These are phyloP conservation scores for Epizoanthus illoricatus DNA, from an alignment of 92 coral and sea anemone genomes.

Conservation along the genomic window DNA sequence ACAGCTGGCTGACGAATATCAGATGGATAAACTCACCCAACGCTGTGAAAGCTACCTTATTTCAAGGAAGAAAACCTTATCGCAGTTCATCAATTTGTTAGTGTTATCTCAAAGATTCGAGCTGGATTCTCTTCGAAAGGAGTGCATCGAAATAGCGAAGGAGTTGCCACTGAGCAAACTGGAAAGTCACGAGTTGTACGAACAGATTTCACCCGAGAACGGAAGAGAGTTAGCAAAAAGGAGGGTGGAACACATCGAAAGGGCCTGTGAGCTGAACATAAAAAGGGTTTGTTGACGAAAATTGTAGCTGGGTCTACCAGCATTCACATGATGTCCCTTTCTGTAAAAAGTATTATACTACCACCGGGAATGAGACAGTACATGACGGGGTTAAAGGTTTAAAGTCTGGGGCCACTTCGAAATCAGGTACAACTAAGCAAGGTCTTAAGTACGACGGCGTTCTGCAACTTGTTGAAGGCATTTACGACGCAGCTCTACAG, in stretches of 20 bases:
- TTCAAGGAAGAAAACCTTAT: not conserved
- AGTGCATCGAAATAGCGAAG: not conserved
- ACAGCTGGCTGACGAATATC: not conserved
- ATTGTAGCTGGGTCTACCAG: too few relatives aligned
- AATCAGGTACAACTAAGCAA: too few relatives aligned
- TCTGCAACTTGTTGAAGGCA: not conserved
- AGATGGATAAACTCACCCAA: not conserved
- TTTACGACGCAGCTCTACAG: not conserved
- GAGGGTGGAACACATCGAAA: not conserved
- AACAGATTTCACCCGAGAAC: not conserved
- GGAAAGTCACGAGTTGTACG: not conserved
- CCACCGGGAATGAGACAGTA: too few relatives aligned
- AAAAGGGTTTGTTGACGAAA: not conserved
- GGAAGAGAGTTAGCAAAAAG: not conserved
- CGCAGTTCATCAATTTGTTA: not conserved
- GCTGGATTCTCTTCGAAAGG: constrained; percentile 7
- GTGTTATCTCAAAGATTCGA: constrained; percentile 15
- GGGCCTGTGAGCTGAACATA: not conserved
- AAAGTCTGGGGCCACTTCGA: too few relatives aligned
- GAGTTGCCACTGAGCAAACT: constrained; percentile 7
- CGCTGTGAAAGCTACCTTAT: not conserved
- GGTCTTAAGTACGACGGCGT: not conserved
- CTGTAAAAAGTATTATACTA: too few relatives aligned
- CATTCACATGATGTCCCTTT: too few relatives aligned
- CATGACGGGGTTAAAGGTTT: too few relatives aligned